A percentile compares a stretch with the other conserved stretches of the same genome.
These are phyloP conservation scores for Ceryle rudis DNA, from an alignment of 2,797 vertebrate species.

Conservation along the genomic window DNA sequence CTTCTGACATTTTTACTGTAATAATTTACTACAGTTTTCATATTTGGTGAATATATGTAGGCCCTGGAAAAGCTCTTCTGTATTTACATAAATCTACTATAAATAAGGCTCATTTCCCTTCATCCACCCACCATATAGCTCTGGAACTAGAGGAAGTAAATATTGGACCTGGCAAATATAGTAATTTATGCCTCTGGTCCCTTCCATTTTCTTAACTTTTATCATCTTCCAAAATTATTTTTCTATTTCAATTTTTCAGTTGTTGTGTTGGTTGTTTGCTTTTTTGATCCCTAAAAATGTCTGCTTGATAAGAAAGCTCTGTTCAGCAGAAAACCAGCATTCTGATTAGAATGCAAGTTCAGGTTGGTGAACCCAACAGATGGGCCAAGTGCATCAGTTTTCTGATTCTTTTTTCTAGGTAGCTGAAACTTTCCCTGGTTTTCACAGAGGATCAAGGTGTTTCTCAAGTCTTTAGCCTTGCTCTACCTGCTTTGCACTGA, in stretches of 20 bases:
- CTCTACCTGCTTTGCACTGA: neutral
- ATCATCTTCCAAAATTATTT: slow-evolving; percentile 33
- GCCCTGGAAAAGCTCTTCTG: slow-evolving; percentile 41
- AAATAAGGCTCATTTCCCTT: slow-evolving; percentile 55
- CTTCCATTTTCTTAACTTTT: slow-evolving; percentile 40
- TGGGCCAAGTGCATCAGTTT: neutral
- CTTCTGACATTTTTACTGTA: slow-evolving; percentile 51
- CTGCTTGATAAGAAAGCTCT: neutral
- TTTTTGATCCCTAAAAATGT: neutral
- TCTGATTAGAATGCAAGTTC: neutral
- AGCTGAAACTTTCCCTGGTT: neutral
- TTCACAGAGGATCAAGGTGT: neutral
- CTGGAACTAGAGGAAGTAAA: slow-evolving; percentile 46
- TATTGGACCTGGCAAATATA: slow-evolving; percentile 38
- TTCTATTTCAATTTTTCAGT: slow-evolving; percentile 32
- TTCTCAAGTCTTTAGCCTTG: neutral
- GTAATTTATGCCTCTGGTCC: slow-evolving; percentile 29
- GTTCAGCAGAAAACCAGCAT: neutral
- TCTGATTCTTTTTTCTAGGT: neutral
- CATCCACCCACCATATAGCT: slow-evolving; percentile 16
- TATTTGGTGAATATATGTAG: slow-evolving; percentile 50
- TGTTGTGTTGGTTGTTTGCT: neutral
- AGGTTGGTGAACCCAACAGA: neutral
- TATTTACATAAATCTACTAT: slow-evolving; percentile 52
- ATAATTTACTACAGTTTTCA: slow-evolving; percentile 52